Evolutionary conservation across 2,113 vertebrate genomes (phyloP).

Genomic region (Oxygymnocypris stewartii): DNA sequence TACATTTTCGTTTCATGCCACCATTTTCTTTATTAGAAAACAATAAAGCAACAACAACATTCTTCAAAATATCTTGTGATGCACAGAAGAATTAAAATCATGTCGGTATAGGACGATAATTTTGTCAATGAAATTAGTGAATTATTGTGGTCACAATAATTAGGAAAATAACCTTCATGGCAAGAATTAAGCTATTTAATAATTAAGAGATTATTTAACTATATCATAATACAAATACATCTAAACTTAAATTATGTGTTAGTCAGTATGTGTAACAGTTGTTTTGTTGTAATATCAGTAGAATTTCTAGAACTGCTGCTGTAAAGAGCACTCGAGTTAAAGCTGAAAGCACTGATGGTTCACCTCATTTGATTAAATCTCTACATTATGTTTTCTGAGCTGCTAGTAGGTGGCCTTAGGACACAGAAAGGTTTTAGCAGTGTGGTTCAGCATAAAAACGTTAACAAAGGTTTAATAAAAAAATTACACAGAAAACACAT

Average conservation of each 20-base stretch:
- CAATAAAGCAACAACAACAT: not conserved
- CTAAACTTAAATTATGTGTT: not conserved
- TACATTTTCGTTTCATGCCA: too few relatives aligned
- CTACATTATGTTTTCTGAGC: conserved; percentile 8
- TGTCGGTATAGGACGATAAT: not conserved
- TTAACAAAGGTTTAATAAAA: conserved; percentile 2
- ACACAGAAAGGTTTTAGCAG: too few relatives aligned
- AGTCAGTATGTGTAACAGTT: not conserved
- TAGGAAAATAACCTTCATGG: not conserved
- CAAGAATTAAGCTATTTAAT: too few relatives aligned
- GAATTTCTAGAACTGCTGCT: not conserved
- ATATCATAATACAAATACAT: not conserved
- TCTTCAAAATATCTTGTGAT: not conserved
- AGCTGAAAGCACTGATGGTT: not conserved
- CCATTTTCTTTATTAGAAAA: not conserved
- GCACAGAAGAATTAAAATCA: not conserved
- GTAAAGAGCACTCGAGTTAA: not conserved
- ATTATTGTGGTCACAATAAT: not conserved
- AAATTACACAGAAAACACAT: not conserved
- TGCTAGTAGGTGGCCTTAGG: not conserved
- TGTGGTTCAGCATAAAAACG: not conserved
- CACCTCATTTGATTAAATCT: not conserved
- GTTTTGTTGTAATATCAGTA: not conserved
- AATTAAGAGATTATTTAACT: not conserved
- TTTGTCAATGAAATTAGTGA: not conserved